Percentiles rank a stretch among this genome's conserved stretches.
Conservation (phyloP, 2,797 vertebrate genomes). For the Sciaenops ocellatus region DNA sequence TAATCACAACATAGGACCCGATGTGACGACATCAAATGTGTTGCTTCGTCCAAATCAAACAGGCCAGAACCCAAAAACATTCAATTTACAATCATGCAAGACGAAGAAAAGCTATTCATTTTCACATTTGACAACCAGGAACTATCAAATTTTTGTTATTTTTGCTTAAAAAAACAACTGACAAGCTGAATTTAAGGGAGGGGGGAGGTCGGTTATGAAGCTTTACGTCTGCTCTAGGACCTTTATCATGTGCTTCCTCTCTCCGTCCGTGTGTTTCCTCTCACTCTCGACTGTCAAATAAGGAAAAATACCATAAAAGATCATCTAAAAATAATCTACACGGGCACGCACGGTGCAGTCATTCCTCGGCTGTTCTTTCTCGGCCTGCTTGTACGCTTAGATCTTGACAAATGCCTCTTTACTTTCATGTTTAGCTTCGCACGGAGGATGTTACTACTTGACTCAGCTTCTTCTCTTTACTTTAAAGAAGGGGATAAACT, state of each 20-base stretch:
- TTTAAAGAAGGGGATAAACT: neutral
- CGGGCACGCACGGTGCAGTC: neutral
- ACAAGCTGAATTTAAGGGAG: neutral
- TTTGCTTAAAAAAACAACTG: neutral
- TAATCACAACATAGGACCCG: neutral
- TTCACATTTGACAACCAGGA: neutral
- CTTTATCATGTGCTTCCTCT: conserved; percentile 29
- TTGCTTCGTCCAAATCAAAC: neutral
- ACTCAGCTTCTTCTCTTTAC: neutral
- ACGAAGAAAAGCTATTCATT: neutral
- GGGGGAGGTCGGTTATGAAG: neutral
- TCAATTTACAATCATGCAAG: neutral
- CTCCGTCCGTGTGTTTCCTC: neutral
- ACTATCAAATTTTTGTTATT: neutral
- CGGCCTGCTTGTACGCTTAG: conserved; percentile 20
- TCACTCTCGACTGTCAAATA: conserved; percentile 10
- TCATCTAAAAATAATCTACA: conserved; percentile 12
- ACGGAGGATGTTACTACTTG: neutral
- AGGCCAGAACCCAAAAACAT: neutral
- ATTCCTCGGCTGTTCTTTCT: neutral
- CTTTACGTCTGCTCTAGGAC: conserved; percentile 2
- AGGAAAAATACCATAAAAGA: neutral
- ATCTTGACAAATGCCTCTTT: conserved; percentile 29
- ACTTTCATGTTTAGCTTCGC: conserved; percentile 30
- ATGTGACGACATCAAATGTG: neutral